These are phyloP conservation scores for Orthonyx spaldingii DNA, from an alignment of 2,113 vertebrate genomes.

Conservation along the genomic window DNA sequence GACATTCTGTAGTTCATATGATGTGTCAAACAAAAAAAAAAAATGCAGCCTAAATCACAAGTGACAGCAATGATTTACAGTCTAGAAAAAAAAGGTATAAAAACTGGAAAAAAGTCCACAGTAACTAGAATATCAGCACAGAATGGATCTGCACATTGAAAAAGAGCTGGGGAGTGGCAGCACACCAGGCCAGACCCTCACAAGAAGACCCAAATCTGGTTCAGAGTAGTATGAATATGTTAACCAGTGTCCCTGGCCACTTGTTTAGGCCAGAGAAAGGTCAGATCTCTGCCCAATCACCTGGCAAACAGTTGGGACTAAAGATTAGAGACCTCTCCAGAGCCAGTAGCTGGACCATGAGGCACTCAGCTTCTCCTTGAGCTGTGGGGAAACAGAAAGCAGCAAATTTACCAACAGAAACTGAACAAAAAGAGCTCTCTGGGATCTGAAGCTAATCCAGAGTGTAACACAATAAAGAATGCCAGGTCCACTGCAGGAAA, in stretches of 20 bases:
- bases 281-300: background rate
- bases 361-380: background rate
- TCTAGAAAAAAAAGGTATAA: background rate
- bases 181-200: background rate
- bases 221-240: background rate
- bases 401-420: background rate
- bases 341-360: background rate
- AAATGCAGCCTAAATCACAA: background rate
- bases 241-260: background rate
- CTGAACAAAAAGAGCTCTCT: background rate
- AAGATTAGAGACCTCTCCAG: background rate
- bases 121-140: background rate
- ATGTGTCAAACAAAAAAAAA: background rate
- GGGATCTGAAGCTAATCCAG: background rate
- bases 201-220: background rate
- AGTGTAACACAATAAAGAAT: background rate
- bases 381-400: background rate
- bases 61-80: accelerated
- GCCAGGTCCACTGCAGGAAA: background rate
- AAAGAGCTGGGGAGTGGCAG: background rate
- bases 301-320: background rate
- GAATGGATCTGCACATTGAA: background rate
- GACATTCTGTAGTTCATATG: background rate
- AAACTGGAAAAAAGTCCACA: background rate
- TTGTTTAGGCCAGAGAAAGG: background rate